Base-by-base conservation (phyloP, 2,888 invertebrate genomes). In the Plusia festucae region DNA sequence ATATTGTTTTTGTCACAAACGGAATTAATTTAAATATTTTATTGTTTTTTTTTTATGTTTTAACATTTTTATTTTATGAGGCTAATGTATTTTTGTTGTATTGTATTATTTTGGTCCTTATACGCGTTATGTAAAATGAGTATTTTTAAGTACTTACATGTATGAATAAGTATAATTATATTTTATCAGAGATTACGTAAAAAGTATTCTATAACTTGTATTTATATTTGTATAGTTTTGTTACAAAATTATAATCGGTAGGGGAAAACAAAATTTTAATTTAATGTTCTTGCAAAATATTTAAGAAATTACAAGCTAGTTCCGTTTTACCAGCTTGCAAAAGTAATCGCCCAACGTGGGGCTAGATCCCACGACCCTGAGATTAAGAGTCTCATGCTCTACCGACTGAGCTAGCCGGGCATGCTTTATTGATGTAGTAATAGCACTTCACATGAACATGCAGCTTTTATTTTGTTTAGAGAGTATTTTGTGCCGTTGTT, bases 351-450 rank as follows among this genome's bases (percentile, higher is more conserved):
- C 94, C 94, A 95, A 94, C 94, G 93, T 94, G 94, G 94, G 94
- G 94, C 94, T 94, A 94, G 94, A 95, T 94, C 94, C 93, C 94
- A 93, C 94, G 94, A 94, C 94, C 95, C 95, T 95, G 95, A 58
- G 57, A 22, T 51, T 5, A 51, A 20, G 94, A 95, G 94, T 95
- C 95, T 94, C 95, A 92, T 92, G 92, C 91, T 92, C 91, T 92
- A 91, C 91, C 91, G 91, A 91, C 90, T 91, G 91, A 91, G 91
- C 91, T 91, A 91, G 91, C 91, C 91, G 90, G 91, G 58, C 58
- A 51, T 51, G 20, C 44, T 24, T 9, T 7, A 18, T 8, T 3
- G 13, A 0, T 2, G 3, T 13, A 13, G 13, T 46, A 56, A 13
- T 44, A 46, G 27, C 7, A 7, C 3, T 46, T 13, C 46, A 27